Conservation (phyloP, 2,797 vertebrate genomes). For the Naso thynnoides region DNA sequence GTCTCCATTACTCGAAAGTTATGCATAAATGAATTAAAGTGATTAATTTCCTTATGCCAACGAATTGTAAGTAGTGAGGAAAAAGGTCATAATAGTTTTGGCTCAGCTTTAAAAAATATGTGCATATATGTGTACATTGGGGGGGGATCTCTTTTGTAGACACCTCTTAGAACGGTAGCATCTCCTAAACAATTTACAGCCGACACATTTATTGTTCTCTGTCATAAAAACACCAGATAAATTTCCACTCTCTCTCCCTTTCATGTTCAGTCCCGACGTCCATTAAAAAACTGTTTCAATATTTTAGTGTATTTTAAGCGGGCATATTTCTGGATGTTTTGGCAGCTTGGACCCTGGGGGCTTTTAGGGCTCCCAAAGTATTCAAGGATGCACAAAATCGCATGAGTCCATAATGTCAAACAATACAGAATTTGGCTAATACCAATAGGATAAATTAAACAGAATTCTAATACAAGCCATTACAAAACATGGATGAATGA, state of each 20-base stretch:
- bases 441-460: slow-evolving; percentile 17
- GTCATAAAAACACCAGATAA: slow-evolving; percentile 72
- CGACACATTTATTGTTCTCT: slow-evolving; percentile 68
- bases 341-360: slow-evolving; percentile 49
- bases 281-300: slow-evolving; percentile 70
- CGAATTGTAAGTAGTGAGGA: slow-evolving; percentile 24
- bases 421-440: slow-evolving; percentile 31
- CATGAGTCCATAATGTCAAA: slow-evolving; percentile 50
- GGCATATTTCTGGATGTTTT: slow-evolving; percentile 61
- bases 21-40: neutral
- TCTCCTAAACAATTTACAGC: slow-evolving; percentile 76
- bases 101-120: slow-evolving; percentile 26
- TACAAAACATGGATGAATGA: slow-evolving; percentile 14
- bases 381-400: slow-evolving; percentile 60
- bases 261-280: slow-evolving; percentile 65
- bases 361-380: slow-evolving; percentile 63
- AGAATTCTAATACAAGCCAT: slow-evolving; percentile 10
- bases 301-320: slow-evolving; percentile 69
- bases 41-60: slow-evolving; percentile 25
- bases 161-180: slow-evolving; percentile 63
- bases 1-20: neutral
- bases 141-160: slow-evolving; percentile 55
- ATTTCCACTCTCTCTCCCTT: slow-evolving; percentile 60
- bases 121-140: slow-evolving; percentile 8
- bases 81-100: slow-evolving; percentile 53